Evolutionary conservation across 1,140 invertebrate genomes (phyloP), one percentile per base, ranked within the genome.

Genomic region (Drosophila truncata): DNA sequence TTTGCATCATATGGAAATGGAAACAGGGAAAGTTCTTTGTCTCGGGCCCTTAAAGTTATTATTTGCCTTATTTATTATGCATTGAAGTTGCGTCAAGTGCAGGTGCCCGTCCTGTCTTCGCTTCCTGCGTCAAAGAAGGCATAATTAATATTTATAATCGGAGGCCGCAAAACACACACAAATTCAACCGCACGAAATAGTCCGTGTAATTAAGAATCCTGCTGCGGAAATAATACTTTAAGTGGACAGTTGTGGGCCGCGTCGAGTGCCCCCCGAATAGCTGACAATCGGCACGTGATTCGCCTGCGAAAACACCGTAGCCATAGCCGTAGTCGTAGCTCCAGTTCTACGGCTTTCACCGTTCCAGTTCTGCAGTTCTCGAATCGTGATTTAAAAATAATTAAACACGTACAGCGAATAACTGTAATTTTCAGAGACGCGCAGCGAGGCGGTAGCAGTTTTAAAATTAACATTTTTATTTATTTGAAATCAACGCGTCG

Each of bases 391-490:
- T 90, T 90, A 91, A 90, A 90, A 90, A 91, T 90, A 90, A 90
- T 90, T 90, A 90, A 90, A 90, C 85, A 90, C 85, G 85, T 90
- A 90, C 82, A 79, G 59, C 86, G 82, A 91, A 90, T 90, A 90
- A 90, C 86, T 85, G 86, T 90, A 77, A 90, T 90, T 90, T 90
- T 77, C 75, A 90, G 52, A 46, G 62, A 60, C 33, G 60, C 81
- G 52, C 66, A 60, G 31, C 63, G 57, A 64, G 69, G 78, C 58
- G 66, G 33, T 35, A 25, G 25, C 55, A 49, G 65, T 65, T 88
- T 88, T 88, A 88, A 88, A 88, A 88, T 88, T 90, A 88, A 85
- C 85, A 88, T 88, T 88, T 88, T 88, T 88, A 88, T 88, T 88
- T 88, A 90, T 88, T 82, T 88, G 74, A 78, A 90, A 90, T 85